Evolutionary conservation across 2,113 vertebrate genomes (phyloP), one percentile per base, ranked within the genome.

Genomic region (Brevimyrus niger): DNA sequence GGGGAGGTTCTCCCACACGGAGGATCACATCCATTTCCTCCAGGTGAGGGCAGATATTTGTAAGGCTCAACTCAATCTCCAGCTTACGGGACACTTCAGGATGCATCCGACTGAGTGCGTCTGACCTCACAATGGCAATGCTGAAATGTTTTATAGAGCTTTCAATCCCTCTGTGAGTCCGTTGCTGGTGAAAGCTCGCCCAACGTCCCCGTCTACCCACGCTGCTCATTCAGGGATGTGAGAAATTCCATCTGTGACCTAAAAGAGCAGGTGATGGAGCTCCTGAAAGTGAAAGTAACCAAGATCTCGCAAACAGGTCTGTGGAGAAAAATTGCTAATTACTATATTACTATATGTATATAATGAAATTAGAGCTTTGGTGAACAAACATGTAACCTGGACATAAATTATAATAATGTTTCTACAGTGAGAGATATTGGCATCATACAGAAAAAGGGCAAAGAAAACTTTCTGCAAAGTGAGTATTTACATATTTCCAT

Each of bases 21-120:
- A 91, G 27, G 86, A 89, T 83, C 85, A 91, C 53, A 88, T 91
- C 51, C 44, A 84, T 38, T 91, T 91, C 46, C 51, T 91, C 15
- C 89, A 35, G 88, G 88, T 91, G 44, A 21, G 42, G 55, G 23
- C 3, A 17, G n/a, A 69, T 13, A 31, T 27, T 69, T 69, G n/a
- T 4, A 10, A 69, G 27, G 4, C 27, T 69, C n/a, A 69, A 69
- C 61, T 69, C 27, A 27, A 13, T 69, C n/a, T 13, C 27, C n/a
- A 31, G 15, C 61, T 11, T 11, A 31, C 4, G 61, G 27, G 27
- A 31, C n/a, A 31, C 61, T 69, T 69, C 61, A 31, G 13, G 53
- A 55, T 55, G 53, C 19, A 55, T 55, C 53, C 19, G 7, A n/a
- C 27, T 31, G 61, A 69, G 27, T 69, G 61, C 4, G 61, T 31